Evolutionary conservation across 1,140 invertebrate species (phyloP).

Genomic region (Aleiodes sp.): DNA sequence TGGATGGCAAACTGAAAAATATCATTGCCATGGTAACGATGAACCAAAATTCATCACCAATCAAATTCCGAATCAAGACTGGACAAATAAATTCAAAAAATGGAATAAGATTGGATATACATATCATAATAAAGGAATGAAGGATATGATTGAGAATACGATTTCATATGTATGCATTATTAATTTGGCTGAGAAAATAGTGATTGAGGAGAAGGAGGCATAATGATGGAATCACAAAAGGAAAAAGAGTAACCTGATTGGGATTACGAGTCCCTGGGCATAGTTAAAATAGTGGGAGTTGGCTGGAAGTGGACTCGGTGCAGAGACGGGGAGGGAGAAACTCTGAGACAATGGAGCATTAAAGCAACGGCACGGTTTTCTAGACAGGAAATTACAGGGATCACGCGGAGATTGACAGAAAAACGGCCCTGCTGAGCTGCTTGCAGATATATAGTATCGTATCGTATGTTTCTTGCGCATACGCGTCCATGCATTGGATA

Average conservation of each 20-base stretch:
- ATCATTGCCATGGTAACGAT: too few species aligned
- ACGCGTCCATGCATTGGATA: constrained; percentile 2
- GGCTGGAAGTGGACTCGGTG: constrained; percentile 32
- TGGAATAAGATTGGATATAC: too few species aligned
- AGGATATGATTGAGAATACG: too few species aligned
- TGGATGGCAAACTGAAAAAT: too few species aligned
- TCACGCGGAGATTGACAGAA: constrained; percentile 66
- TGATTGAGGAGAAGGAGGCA: too few species aligned
- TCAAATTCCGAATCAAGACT: too few species aligned
- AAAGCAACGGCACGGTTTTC: constrained; percentile 62
- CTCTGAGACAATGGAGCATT: constrained; percentile 65
- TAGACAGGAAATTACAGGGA: constrained; percentile 67
- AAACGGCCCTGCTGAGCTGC: constrained; percentile 52
- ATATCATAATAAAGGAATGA: too few species aligned
- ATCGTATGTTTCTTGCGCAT: neutral
- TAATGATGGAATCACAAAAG: neutral
- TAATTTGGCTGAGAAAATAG: too few species aligned
- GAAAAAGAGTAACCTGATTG: constrained; percentile 12
- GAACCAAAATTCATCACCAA: too few species aligned
- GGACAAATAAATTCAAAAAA: too few species aligned
- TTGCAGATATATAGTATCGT: neutral
- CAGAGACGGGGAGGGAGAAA: constrained; percentile 35
- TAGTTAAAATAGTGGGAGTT: constrained; percentile 61
- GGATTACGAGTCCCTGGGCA: constrained; percentile 53
- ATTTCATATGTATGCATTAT: too few species aligned